Evolutionary conservation across 2,888 invertebrate species (phyloP), one percentile per base, ranked within the genome.

Genomic region (Athalia rosae): DNA sequence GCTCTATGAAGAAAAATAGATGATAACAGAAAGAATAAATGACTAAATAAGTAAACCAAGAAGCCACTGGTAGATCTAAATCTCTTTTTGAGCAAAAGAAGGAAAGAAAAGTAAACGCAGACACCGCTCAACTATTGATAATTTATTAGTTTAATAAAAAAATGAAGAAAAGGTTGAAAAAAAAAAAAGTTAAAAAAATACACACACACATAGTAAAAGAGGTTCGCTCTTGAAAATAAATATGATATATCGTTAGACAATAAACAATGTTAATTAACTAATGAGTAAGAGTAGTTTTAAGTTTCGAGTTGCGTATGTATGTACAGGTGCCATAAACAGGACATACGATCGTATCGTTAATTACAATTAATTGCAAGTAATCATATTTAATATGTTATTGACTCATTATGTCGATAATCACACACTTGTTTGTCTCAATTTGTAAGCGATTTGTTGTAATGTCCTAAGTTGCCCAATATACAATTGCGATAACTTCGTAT

Each of bases 371-470:
- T 78, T 78, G 76, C 63, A 77, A 66, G 69, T 78, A 81, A 80
- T 79, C 77, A 77, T 80, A 71, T 81, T 82, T 81, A 78, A 74
- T 66, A 64, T 74, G 78, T 78, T 78, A 78, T 76, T 61, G 76
- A 58, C 78, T 61, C 78, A 74, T 61, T 71, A 77, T 64, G 71
- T 79, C 53, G 76, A 77, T 69, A 77, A 63, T 79, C 71, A 77
- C 66, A 77, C 76, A 76, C 76, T 79, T 77, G 64, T 79, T 78
- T 79, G 76, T 77, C 77, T 78, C 79, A 80, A 80, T 82, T 83
- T 81, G 77, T 82, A 80, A 80, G 79, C 80, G 79, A 81, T 77
- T 82, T 77, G 79, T 82, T 79, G 79, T 80, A 82, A 81, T 66
- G 73, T 77, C 76, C 64, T 61, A 74, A 61, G 74, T 48, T 74